Percentiles rank a stretch among this genome's conserved stretches.
Conservation (phyloP, 2,888 invertebrate species). For the Melanostoma mellinum region DNA sequence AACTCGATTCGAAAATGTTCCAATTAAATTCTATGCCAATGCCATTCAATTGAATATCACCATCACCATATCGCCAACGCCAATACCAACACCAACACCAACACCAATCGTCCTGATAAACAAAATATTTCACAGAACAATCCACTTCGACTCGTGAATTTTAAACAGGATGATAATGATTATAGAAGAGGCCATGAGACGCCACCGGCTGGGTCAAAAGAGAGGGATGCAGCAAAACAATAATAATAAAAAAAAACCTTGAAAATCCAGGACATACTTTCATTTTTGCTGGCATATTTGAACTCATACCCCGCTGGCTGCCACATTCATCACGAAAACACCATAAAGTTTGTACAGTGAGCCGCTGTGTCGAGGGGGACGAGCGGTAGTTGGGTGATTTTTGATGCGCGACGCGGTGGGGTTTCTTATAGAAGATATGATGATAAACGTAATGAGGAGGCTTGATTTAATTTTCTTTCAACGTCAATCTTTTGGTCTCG, state of each 20-base stretch:
- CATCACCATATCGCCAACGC: neutral
- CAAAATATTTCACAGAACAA: slow-evolving; percentile 37
- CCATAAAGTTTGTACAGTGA: neutral
- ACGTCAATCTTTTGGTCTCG: slow-evolving; percentile 48
- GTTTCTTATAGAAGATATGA: neutral
- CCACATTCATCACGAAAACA: slow-evolving; percentile 22
- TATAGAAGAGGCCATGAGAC: slow-evolving; percentile 6
- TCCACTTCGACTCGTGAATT: slow-evolving; percentile 30
- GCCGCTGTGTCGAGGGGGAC: too few species aligned
- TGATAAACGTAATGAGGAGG: slow-evolving; percentile 37
- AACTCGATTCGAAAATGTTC: slow-evolving; percentile 54
- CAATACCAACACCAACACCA: slow-evolving; percentile 23
- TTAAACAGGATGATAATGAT: slow-evolving; percentile 49
- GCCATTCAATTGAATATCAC: slow-evolving; percentile 34
- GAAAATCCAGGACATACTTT: slow-evolving; percentile 30
- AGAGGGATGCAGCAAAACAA: neutral
- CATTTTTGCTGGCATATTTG: slow-evolving; percentile 2
- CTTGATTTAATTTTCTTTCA: slow-evolving; percentile 57
- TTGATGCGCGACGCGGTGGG: too few species aligned
- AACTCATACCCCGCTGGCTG: neutral
- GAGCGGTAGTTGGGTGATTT: too few species aligned
- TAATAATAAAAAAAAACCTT: slow-evolving; percentile 12
- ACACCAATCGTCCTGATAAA: slow-evolving; percentile 16
- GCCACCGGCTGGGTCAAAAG: neutral
- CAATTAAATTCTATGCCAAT: slow-evolving; percentile 52